These are phyloP conservation scores for Pleuronectes platessa DNA, from an alignment of 2,113 vertebrate species.

Conservation along the genomic window DNA sequence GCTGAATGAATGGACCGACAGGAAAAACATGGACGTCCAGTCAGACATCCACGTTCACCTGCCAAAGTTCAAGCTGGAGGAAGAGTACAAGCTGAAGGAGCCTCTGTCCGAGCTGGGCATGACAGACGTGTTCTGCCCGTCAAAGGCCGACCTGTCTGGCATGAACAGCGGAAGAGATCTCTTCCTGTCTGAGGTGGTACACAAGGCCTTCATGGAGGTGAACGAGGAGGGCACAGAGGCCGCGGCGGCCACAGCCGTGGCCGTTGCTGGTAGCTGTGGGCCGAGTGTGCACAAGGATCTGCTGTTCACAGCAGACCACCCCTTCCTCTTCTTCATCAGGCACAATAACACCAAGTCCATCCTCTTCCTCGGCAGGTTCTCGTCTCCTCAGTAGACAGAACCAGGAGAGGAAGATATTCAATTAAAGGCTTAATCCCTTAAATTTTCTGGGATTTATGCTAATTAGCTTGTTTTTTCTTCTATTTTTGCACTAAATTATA, in stretches of 20 bases:
- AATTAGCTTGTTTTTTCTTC: no score
- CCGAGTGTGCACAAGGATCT: no score
- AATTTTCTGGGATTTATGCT: no score
- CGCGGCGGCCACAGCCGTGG: constrained; percentile 89
- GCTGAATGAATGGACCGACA: constrained; percentile 88
- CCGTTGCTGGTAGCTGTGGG: no score
- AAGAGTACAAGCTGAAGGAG: constrained; percentile 84
- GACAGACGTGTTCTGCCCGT: constrained; percentile 83
- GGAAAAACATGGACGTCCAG: constrained; percentile 70
- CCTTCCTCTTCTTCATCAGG: constrained; percentile 93
- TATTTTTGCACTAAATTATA: no score
- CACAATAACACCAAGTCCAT: constrained; percentile 85
- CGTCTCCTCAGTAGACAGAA: constrained; percentile 69
- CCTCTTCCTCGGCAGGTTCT: constrained; percentile 87
- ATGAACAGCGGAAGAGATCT: constrained; percentile 86
- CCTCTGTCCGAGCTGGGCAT: constrained; percentile 85
- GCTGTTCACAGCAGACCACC: constrained; percentile 84
- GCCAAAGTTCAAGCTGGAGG: constrained; percentile 92
- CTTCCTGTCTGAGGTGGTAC: constrained; percentile 87
- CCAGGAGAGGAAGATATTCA: constrained; percentile 6
- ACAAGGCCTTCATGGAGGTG: constrained; percentile 93
- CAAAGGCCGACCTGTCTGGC: constrained; percentile 87
- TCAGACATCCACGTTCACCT: constrained; percentile 82
- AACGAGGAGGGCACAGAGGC: constrained; percentile 96
- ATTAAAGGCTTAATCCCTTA: no score